phyloP scores from a whole-genome alignment of 2,113 vertebrate genomes.

The Picathartes gymnocephalus region DNA sequence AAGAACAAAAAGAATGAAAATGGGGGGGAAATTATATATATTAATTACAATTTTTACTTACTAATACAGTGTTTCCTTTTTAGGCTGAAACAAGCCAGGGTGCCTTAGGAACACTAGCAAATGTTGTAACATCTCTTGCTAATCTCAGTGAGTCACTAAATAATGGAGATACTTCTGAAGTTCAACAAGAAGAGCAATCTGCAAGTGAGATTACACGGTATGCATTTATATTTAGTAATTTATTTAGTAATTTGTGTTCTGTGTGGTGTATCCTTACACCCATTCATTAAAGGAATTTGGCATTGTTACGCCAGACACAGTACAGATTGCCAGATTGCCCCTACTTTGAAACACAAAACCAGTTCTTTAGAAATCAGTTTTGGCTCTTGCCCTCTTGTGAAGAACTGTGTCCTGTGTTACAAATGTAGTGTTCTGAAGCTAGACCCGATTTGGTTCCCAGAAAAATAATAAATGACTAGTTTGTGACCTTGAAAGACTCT shows the following conservation, averaged over 20 bases:
- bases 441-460: not conserved
- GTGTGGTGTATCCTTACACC: not conserved
- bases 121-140: constrained; percentile 94
- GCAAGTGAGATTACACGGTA: constrained; percentile 95
- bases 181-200: constrained; percentile 87
- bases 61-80: not conserved
- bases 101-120: constrained; percentile 93
- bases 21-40: not conserved
- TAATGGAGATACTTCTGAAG: constrained; percentile 87
- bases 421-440: not conserved
- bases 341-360: not conserved
- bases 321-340: not conserved
- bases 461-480: not conserved
- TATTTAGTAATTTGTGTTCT: not conserved
- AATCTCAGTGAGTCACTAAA: constrained; percentile 90
- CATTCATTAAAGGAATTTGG: not conserved
- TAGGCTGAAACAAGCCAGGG: constrained; percentile 90
- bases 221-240: not conserved
- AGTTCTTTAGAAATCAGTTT: not conserved
- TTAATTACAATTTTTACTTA: not conserved
- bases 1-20: not conserved
- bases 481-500: not conserved
- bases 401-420: not conserved
- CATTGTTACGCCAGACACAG: not conserved
- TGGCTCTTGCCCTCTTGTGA: not conserved